phyloP scores from a whole-genome alignment of 2,113 vertebrate species.

The Baryphthengus martii region DNA sequence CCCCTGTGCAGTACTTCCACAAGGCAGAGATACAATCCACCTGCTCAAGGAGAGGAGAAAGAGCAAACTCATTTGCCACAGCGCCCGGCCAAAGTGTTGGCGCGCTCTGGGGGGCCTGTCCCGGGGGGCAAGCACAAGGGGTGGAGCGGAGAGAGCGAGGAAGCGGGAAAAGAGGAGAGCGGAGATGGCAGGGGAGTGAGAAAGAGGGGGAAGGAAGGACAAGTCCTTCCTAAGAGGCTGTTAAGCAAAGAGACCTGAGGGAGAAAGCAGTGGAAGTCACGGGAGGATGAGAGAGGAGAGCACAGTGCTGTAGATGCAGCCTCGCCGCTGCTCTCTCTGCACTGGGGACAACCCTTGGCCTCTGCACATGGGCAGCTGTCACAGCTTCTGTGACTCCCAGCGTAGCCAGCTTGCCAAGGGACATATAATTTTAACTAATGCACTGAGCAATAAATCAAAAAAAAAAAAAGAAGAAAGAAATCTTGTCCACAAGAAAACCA shows the following conservation, averaged over 20 bases:
- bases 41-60: not conserved
- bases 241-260: not conserved
- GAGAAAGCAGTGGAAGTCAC: not conserved
- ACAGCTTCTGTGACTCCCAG: not conserved
- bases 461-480: not conserved
- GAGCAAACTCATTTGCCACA: rapidly evolving
- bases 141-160: rapidly evolving
- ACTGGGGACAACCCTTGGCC: too few relatives aligned
- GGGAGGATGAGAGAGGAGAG: not conserved
- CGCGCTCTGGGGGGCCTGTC: not conserved
- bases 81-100: rapidly evolving
- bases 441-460: not conserved
- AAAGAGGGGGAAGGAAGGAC: not conserved
- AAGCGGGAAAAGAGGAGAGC: not conserved
- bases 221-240: not conserved
- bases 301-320: rapidly evolving
- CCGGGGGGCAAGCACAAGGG: rapidly evolving
- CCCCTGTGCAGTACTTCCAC: rapidly evolving
- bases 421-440: not conserved
- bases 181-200: rapidly evolving
- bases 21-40: not conserved
- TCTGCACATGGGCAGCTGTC: rapidly evolving
- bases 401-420: not conserved
- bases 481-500: not conserved
- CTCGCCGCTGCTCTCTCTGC: rapidly evolving